Percentiles rank a stretch among this genome's conserved stretches.
phyloP scores from a whole-genome alignment of 2,797 vertebrate species.

The Hypotaenidia philippensis region DNA sequence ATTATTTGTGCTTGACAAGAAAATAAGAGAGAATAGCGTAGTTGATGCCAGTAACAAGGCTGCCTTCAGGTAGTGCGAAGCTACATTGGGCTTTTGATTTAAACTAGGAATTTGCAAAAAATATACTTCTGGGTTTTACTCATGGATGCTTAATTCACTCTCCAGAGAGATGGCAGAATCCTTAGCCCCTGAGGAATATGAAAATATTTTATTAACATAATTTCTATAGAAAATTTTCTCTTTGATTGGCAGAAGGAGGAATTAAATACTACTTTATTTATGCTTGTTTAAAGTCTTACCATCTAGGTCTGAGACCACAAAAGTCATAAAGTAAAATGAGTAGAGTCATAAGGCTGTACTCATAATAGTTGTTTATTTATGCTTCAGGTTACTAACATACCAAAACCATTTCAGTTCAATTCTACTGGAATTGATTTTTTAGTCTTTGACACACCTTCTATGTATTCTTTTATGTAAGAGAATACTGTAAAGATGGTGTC shows the following conservation, averaged over 20 bases:
- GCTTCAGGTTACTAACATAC: background rate
- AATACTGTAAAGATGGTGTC: background rate
- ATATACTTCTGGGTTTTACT: background rate
- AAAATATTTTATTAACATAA: background rate
- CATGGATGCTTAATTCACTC: background rate
- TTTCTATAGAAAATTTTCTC: background rate
- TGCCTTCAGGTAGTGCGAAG: background rate
- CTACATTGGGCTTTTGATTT: background rate
- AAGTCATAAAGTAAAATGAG: background rate
- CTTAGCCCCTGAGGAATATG: background rate
- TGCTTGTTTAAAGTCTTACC: background rate
- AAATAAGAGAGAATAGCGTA: background rate
- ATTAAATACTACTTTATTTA: background rate
- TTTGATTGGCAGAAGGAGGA: background rate
- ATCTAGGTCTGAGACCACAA: background rate
- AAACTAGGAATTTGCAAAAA: background rate
- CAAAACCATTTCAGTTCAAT: background rate
- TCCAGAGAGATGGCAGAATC: background rate
- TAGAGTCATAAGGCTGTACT: background rate
- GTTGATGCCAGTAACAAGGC: background rate
- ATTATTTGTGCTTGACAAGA: background rate
- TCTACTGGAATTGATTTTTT: background rate
- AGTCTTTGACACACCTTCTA: background rate
- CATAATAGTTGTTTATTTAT: background rate
- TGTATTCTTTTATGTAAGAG: background rate